Conservation (phyloP, 2,797 vertebrate species). For the Trachops cirrhosus region DNA sequence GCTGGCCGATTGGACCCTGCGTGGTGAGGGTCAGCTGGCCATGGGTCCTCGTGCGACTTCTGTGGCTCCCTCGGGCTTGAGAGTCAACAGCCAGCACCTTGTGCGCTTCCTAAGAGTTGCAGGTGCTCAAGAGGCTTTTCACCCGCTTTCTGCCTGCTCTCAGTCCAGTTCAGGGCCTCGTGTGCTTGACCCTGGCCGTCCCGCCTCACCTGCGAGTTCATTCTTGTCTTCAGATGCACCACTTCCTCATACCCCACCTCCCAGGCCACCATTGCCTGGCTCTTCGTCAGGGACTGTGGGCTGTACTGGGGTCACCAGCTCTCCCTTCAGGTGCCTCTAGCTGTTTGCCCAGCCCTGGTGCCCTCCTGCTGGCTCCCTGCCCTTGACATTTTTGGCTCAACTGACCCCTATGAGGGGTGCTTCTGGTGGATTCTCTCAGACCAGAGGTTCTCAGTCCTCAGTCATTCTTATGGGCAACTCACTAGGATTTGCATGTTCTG, state of each 20-base stretch:
- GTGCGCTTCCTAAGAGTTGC: rapidly evolving
- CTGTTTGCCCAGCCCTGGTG: neutral
- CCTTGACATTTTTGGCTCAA: rapidly evolving
- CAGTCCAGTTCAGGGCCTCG: rapidly evolving
- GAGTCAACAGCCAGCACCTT: neutral
- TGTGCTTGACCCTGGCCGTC: neutral
- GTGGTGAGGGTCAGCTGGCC: rapidly evolving
- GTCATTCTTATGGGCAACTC: too few species aligned
- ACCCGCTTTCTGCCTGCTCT: neutral
- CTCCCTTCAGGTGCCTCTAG: rapidly evolving
- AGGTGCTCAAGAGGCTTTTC: neutral
- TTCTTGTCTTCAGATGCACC: too few species aligned
- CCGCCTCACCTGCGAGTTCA: too few species aligned
- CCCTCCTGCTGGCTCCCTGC: neutral
- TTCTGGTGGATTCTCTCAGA: neutral
- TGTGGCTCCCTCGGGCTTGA: neutral
- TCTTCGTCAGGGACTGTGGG: neutral
- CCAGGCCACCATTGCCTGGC: neutral
- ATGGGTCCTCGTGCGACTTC: rapidly evolving
- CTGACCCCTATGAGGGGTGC: neutral
- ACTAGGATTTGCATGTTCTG: neutral
- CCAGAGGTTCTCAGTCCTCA: too few species aligned
- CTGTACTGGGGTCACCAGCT: rapidly evolving
- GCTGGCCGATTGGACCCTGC: rapidly evolving
- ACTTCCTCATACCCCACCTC: neutral